Evolutionary conservation across 2,113 vertebrate genomes (phyloP).

Genomic region (Amphiprion ocellaris): DNA sequence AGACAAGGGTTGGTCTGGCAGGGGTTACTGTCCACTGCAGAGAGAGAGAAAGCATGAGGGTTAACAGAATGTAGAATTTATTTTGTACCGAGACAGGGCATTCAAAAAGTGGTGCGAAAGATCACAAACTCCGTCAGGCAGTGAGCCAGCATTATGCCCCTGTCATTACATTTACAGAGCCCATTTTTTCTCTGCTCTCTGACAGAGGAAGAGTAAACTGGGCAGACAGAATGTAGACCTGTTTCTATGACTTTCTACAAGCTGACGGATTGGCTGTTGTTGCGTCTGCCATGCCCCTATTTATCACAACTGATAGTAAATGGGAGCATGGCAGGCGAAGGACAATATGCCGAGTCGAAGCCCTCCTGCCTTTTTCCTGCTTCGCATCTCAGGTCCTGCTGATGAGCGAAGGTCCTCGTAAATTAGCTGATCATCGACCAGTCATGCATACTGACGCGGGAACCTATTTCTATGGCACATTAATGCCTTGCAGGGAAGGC

Average conservation of each 20-base stretch:
- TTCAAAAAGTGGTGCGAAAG: constrained; percentile 15
- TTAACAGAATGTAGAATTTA: constrained; percentile 31
- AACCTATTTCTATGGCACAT: constrained; percentile 65
- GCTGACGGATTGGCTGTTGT: constrained; percentile 69
- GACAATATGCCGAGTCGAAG: constrained; percentile 58
- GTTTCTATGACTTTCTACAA: constrained; percentile 68
- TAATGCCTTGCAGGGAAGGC: constrained; percentile 45
- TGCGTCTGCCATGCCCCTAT: constrained; percentile 51
- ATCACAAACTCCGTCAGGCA: constrained; percentile 34
- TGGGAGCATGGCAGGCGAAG: constrained; percentile 43
- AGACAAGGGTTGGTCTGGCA: constrained; percentile 94
- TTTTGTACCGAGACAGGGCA: constrained; percentile 28
- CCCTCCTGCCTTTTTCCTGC: not conserved
- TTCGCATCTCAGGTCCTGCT: constrained; percentile 42
- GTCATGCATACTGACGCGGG: constrained; percentile 33
- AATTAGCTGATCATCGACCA: constrained; percentile 71
- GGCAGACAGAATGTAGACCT: constrained; percentile 5
- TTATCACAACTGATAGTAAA: constrained; percentile 71
- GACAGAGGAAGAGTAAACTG: constrained; percentile 18
- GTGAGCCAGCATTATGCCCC: not conserved
- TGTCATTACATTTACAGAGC: constrained; percentile 19
- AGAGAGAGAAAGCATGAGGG: constrained; percentile 16
- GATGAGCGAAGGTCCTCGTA: constrained; percentile 66
- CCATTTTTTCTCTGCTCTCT: not conserved
- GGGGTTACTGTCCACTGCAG: constrained; percentile 85